Conservation (phyloP, 2,888 invertebrate species). For the Ctenicera cuprea region DNA sequence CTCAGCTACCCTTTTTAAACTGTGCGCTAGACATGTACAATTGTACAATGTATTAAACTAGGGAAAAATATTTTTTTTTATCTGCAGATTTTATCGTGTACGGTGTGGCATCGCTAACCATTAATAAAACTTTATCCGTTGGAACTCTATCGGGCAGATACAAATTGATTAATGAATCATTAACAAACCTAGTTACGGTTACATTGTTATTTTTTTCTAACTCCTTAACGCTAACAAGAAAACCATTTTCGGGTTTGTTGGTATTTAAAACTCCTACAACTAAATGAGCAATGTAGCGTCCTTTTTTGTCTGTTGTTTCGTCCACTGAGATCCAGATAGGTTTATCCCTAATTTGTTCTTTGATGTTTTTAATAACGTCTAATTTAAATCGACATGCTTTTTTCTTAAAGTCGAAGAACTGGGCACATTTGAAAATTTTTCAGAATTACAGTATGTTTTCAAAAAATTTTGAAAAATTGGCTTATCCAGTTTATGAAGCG, state of each 20-base stretch:
- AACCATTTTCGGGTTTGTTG: background rate
- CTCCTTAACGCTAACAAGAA: background rate
- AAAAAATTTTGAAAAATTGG: slow-evolving; percentile 7
- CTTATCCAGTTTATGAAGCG: slow-evolving; percentile 1
- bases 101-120: slow-evolving; percentile 57
- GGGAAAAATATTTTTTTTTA: slow-evolving; percentile 57
- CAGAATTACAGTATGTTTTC: background rate
- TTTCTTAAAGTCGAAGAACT: background rate
- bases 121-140: too few relatives aligned
- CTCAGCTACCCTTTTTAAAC: slow-evolving; percentile 60
- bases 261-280: slow-evolving; percentile 14
- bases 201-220: slow-evolving; percentile 28
- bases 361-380: too few relatives aligned
- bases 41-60: slow-evolving; percentile 61
- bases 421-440: background rate
- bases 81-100: slow-evolving; percentile 60
- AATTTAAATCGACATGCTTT: background rate
- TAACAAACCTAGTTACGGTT: slow-evolving; percentile 28
- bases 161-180: too few relatives aligned
- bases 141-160: too few relatives aligned
- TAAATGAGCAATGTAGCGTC: background rate
- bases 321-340: slow-evolving; percentile 1
- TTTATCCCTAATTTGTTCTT: too few relatives aligned
- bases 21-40: slow-evolving; percentile 63
- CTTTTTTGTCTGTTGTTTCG: background rate